These are phyloP conservation scores for Entomobrya multifasciata DNA, from an alignment of 2,888 invertebrate genomes.

Conservation along the genomic window DNA sequence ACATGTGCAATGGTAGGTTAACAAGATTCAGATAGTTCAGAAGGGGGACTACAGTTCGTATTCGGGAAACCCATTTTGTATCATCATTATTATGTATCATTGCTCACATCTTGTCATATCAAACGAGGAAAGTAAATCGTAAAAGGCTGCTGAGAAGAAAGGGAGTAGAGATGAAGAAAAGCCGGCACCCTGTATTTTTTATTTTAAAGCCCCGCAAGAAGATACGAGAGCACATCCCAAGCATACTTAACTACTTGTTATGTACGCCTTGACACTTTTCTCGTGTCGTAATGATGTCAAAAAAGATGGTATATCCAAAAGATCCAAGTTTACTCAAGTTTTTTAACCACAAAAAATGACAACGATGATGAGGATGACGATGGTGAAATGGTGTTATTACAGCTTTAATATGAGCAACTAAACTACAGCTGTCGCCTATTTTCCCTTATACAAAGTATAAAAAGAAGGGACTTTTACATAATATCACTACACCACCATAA, in stretches of 20 bases:
- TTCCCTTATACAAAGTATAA: not conserved
- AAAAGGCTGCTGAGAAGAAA: too few species aligned
- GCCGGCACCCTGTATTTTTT: not conserved
- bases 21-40: conserved; percentile 5
- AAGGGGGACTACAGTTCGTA: conserved; percentile 4
- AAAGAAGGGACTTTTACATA: not conserved
- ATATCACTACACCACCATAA: conserved; percentile 15
- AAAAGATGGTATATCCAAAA: conserved; percentile 13
- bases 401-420: too few species aligned
- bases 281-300: conserved; percentile 67
- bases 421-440: conserved; percentile 44
- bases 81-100: conserved; percentile 70
- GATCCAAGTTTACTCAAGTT: conserved; percentile 25
- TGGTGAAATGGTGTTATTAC: conserved; percentile 26
- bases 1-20: not conserved
- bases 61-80: conserved; percentile 43
- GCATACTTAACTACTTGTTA: conserved; percentile 64
- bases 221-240: conserved; percentile 10
- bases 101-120: conserved; percentile 69
- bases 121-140: not conserved
- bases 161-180: not conserved
- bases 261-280: conserved; percentile 69
- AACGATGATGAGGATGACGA: conserved; percentile 18
- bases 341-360: conserved; percentile 50
- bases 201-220: not conserved